Conservation (phyloP, 2,888 invertebrate species). For the Eremobia ochroleuca region DNA sequence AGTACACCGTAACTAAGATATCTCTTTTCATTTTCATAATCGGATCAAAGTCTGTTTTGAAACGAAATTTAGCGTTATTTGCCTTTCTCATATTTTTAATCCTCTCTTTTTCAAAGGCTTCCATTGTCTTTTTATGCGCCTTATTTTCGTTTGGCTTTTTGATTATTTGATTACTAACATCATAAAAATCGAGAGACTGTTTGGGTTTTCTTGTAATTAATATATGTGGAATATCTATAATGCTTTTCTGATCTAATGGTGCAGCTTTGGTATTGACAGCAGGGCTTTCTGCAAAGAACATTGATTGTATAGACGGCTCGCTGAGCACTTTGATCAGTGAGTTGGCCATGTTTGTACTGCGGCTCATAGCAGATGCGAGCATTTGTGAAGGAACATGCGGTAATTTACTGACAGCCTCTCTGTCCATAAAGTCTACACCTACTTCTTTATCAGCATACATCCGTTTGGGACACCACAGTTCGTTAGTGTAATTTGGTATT, state of each 20-base stretch:
- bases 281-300: conserved; percentile 70
- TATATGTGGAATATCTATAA: conserved; percentile 66
- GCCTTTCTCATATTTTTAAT: conserved; percentile 46
- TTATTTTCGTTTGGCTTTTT: conserved; percentile 50
- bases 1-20: conserved; percentile 85
- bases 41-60: conserved; percentile 73
- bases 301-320: conserved; percentile 74
- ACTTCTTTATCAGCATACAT: conserved; percentile 80
- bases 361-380: conserved; percentile 68
- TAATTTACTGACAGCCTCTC: conserved; percentile 69
- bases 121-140: conserved; percentile 31
- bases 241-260: conserved; percentile 57
- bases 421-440: conserved; percentile 69
- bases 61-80: conserved; percentile 45
- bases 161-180: conserved; percentile 45
- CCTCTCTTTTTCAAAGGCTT: conserved; percentile 43
- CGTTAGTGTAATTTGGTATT: conserved; percentile 18
- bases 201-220: conserved; percentile 35
- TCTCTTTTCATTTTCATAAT: conserved; percentile 84
- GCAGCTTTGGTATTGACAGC: conserved; percentile 64
- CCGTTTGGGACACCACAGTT: conserved; percentile 48
- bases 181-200: conserved; percentile 30
- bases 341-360: conserved; percentile 72
- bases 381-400: conserved; percentile 78
- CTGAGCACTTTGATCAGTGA: conserved; percentile 73